Evolutionary conservation across 2,888 invertebrate species (phyloP).

Genomic region (Lissocephala sabroskyi): DNA sequence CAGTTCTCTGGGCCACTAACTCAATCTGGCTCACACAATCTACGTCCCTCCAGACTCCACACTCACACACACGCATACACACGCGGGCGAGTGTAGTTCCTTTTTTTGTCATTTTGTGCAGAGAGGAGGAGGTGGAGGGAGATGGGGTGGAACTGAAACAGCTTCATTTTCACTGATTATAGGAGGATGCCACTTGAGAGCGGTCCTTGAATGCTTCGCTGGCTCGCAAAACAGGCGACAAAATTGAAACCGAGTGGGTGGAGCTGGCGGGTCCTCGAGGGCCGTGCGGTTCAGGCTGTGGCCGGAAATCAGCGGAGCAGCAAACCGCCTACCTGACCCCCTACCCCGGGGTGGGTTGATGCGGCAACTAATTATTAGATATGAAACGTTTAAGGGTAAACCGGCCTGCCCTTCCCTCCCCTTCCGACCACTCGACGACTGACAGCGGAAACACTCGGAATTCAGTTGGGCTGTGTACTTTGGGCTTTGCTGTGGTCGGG

Average conservation of each 20-base stretch:
- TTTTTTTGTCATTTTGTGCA: too few species aligned
- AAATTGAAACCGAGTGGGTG: slow-evolving; percentile 48
- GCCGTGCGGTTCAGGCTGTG: slow-evolving; percentile 3
- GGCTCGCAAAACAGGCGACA: slow-evolving; percentile 27
- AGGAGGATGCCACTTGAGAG: slow-evolving; percentile 10
- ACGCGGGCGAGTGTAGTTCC: background rate
- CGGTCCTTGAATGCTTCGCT: slow-evolving; percentile 13
- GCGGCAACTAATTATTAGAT: slow-evolving; percentile 15
- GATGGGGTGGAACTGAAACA: slow-evolving; percentile 18
- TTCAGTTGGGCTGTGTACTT: background rate
- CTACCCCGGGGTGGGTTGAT: too few species aligned
- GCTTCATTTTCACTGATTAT: slow-evolving; percentile 24
- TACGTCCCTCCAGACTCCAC: too few species aligned
- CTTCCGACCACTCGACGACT: too few species aligned
- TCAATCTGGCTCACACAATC: too few species aligned
- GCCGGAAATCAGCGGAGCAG: slow-evolving; percentile 25
- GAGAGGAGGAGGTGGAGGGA: slow-evolving; percentile 11
- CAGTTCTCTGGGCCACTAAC: background rate
- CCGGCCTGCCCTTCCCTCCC: too few species aligned
- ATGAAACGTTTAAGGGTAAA: background rate
- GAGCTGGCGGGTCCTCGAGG: slow-evolving; percentile 11
- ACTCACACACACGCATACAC: too few species aligned
- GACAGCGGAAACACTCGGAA: background rate
- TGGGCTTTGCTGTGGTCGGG: background rate
- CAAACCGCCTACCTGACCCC: slow-evolving; percentile 26